These are phyloP conservation scores for Xestia xanthographa DNA, from an alignment of 2,888 invertebrate species.

Conservation along the genomic window DNA sequence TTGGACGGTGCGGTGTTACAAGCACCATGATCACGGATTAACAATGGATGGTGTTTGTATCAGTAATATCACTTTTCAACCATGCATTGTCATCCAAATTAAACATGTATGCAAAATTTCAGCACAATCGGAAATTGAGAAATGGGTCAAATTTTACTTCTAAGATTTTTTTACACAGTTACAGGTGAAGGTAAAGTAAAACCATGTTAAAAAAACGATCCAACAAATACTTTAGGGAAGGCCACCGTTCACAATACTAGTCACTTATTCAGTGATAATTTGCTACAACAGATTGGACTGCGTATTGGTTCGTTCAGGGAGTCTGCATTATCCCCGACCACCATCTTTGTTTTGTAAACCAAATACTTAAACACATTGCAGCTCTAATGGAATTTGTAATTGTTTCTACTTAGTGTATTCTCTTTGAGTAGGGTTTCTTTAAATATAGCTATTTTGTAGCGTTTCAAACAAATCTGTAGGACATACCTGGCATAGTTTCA, in stretches of 20 bases:
- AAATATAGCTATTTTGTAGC: neutral
- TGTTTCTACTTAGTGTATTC: conserved; percentile 10
- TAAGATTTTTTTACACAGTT: too few species aligned
- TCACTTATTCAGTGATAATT: conserved; percentile 72
- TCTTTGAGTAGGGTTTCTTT: neutral
- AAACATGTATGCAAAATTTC: too few species aligned
- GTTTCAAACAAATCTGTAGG: neutral
- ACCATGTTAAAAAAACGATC: neutral
- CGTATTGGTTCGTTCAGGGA: conserved; percentile 57
- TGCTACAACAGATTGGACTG: conserved; percentile 66
- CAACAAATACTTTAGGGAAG: conserved; percentile 15
- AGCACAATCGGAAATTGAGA: too few species aligned
- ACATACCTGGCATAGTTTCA: neutral
- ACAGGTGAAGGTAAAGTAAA: too few species aligned
- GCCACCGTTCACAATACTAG: conserved; percentile 39
- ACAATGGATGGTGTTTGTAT: too few species aligned
- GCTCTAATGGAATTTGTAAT: conserved; percentile 51
- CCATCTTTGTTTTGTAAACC: conserved; percentile 52
- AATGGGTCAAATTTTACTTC: too few species aligned
- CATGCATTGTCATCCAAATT: too few species aligned
- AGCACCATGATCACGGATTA: too few species aligned
- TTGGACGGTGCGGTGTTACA: too few species aligned
- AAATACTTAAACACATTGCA: conserved; percentile 45
- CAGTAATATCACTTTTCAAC: too few species aligned
- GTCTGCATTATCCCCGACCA: conserved; percentile 41